Percentiles rank a stretch among this genome's conserved stretches.
phyloP scores from a whole-genome alignment of 2,113 vertebrate species.

The Rhabdornis inornatus region DNA sequence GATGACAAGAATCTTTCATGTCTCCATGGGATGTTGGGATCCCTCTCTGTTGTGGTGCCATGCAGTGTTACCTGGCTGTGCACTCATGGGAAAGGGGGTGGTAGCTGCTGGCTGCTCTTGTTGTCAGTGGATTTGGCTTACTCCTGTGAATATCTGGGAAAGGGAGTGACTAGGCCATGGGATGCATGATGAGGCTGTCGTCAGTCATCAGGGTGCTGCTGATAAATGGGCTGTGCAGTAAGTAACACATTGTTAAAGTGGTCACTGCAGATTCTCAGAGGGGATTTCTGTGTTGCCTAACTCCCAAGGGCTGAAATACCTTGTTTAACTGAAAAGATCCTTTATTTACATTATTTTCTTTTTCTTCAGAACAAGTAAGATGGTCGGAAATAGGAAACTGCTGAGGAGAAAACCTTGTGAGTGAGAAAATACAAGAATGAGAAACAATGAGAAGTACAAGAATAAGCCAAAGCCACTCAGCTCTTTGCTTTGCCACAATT shows the following conservation, averaged over 20 bases:
- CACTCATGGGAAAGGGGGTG: neutral
- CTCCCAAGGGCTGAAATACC: neutral
- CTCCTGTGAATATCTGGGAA: neutral
- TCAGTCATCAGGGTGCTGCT: neutral
- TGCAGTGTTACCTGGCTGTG: neutral
- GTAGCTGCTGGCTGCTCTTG: neutral
- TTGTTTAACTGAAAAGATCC: neutral
- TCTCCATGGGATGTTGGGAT: neutral
- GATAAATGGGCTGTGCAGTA: neutral
- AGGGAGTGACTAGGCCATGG: neutral
- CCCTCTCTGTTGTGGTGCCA: neutral
- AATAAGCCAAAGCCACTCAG: neutral
- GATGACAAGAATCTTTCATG: neutral
- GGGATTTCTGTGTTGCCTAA: neutral
- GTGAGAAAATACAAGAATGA: neutral
- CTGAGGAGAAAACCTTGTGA: neutral
- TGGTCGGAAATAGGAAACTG: neutral
- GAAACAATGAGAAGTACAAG: neutral
- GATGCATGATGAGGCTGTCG: neutral
- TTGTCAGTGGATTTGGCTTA: neutral
- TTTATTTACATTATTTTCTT: neutral
- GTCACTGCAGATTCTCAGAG: neutral
- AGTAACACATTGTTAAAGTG: neutral
- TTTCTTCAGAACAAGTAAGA: neutral
- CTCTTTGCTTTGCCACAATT: constrained; percentile 20